phyloP scores from a whole-genome alignment of 2,888 invertebrate species.

The Idaea aversata region DNA sequence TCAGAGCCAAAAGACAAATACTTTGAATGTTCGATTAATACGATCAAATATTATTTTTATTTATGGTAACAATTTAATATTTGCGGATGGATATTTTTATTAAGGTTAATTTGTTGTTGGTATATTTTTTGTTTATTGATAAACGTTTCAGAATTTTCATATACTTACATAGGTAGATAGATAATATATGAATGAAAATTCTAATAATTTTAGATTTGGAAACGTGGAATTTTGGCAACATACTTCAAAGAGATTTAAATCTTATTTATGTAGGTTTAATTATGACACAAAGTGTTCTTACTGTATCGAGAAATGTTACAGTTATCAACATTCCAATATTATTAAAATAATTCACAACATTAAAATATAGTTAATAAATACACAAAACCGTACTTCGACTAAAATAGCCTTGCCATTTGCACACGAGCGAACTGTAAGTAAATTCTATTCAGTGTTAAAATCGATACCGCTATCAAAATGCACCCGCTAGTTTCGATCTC shows the following conservation, averaged over 20 bases:
- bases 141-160: not conserved
- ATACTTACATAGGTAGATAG: no score
- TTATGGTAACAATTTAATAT: conserved; percentile 21
- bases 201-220: no score
- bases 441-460: conserved; percentile 66
- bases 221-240: no score
- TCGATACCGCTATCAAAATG: conserved; percentile 73
- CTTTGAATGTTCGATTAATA: conserved; percentile 76
- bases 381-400: conserved; percentile 9
- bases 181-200: no score
- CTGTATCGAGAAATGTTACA: no score
- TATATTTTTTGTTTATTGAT: conserved; percentile 1
- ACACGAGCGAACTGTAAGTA: conserved; percentile 39
- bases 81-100: not conserved
- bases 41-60: conserved; percentile 66
- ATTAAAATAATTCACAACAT: no score
- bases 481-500: conserved; percentile 47
- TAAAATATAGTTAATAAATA: not conserved
- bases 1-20: conserved; percentile 78
- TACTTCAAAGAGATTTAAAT: no score
- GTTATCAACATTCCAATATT: no score
- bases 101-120: conserved; percentile 2
- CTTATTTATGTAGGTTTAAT: no score
- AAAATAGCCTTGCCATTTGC: conserved; percentile 18
- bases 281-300: no score